These are phyloP conservation scores for Seriola aureovittata DNA, from an alignment of 2,113 vertebrate species.

Conservation along the genomic window DNA sequence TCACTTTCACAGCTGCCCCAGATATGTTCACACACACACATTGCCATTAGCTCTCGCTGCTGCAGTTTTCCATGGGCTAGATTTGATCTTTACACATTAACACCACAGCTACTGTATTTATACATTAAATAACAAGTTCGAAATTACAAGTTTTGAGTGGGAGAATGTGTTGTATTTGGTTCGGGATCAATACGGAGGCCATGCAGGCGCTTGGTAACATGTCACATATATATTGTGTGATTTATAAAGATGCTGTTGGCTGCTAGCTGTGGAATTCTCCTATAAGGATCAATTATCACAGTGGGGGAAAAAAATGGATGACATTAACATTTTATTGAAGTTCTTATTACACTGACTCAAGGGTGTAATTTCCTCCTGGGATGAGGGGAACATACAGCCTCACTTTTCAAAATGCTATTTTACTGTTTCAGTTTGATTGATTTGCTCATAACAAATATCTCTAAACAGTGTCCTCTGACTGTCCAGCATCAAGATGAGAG, in stretches of 20 bases:
- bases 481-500: neutral
- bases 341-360: conserved; percentile 18
- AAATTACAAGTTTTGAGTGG: neutral
- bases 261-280: neutral
- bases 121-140: neutral
- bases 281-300: conserved; percentile 19
- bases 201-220: neutral
- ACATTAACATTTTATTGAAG: conserved; percentile 33
- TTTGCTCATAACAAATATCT: conserved; percentile 15
- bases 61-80: neutral
- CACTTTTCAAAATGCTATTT: conserved; percentile 10
- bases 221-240: neutral
- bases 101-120: neutral
- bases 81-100: conserved; percentile 3
- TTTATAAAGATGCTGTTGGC: conserved; percentile 1
- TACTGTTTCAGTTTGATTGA: neutral
- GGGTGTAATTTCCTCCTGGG: neutral
- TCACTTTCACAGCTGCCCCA: conserved; percentile 4
- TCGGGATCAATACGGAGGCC: neutral
- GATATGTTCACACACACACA: neutral
- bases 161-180: neutral
- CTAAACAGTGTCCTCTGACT: neutral
- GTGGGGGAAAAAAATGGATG: neutral
- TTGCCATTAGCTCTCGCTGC: neutral
- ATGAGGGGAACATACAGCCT: neutral